A percentile compares a stretch with the other conserved stretches of the same genome.
These are phyloP conservation scores for Bombus ignitus DNA, from an alignment of 1,140 invertebrate genomes.

Conservation along the genomic window DNA sequence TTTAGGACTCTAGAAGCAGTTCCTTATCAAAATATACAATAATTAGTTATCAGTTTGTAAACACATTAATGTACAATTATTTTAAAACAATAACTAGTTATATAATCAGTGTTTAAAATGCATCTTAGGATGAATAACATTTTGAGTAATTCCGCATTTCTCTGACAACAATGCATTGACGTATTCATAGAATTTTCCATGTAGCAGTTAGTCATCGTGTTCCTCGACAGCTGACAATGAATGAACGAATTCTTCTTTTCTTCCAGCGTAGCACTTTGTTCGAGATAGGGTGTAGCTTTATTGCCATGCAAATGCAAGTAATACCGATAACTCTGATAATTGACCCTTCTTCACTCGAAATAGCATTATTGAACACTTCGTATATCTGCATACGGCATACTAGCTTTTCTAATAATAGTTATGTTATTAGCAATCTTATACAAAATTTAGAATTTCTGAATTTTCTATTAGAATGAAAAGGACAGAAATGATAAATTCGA, in stretches of 20 bases:
- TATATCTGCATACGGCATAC: too few relatives aligned
- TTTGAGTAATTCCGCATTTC: neutral
- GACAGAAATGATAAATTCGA: neutral
- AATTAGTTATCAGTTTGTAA: neutral
- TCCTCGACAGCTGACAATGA: conserved; percentile 34
- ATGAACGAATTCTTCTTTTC: conserved; percentile 58
- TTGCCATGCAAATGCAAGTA: conserved; percentile 43
- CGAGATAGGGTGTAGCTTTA: conserved; percentile 52
- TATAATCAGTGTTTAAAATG: too few relatives aligned
- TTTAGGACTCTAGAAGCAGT: neutral
- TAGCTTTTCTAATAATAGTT: conserved; percentile 6
- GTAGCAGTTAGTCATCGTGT: conserved; percentile 3
- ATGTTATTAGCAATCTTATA: neutral
- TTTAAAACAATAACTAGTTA: neutral
- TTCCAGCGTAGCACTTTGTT: conserved; percentile 48
- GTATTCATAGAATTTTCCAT: conserved; percentile 59
- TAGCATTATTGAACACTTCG: conserved; percentile 21
- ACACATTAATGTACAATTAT: neutral
- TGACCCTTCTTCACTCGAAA: conserved; percentile 3
- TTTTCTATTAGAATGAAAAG: neutral
- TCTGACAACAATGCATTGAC: neutral
- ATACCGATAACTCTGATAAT: conserved; percentile 50
- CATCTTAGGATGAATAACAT: neutral
- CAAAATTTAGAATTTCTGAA: too few relatives aligned
- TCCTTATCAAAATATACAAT: neutral